phyloP scores from a whole-genome alignment of 1,140 invertebrate species.

The Drosophila nannoptera region DNA sequence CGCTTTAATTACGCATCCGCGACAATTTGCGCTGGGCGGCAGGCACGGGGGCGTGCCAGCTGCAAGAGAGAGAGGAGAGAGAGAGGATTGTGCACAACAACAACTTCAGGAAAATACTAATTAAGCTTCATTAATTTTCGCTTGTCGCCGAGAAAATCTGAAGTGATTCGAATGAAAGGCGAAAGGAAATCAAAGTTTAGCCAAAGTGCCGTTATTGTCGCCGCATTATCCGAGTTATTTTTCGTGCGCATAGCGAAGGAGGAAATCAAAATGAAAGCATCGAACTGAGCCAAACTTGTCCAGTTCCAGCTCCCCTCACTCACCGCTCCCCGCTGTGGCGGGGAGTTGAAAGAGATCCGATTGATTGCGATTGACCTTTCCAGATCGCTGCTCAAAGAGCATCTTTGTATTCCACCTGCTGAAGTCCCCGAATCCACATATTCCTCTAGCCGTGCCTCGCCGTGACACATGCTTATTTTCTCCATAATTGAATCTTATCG shows the following conservation, averaged over 20 bases:
- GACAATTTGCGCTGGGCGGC: conserved; percentile 38
- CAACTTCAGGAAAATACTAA: conserved; percentile 62
- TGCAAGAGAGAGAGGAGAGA: conserved; percentile 3
- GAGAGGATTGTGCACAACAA: conserved; percentile 9
- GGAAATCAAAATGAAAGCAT: no score
- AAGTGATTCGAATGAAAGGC: conserved; percentile 13
- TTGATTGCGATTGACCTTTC: no score
- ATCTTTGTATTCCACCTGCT: no score
- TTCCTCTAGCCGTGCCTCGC: not conserved
- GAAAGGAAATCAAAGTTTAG: conserved; percentile 22
- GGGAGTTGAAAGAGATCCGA: no score
- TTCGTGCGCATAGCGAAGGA: no score
- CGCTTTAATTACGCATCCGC: conserved; percentile 67
- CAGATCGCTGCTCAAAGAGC: no score
- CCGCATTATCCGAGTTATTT: no score
- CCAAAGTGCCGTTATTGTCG: conserved; percentile 10
- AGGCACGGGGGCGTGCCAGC: not conserved
- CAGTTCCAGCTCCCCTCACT: no score
- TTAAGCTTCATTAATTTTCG: conserved; percentile 61
- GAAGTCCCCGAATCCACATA: not conserved
- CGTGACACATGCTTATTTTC: conserved; percentile 24
- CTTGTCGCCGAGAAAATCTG: conserved; percentile 46
- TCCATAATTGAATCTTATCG: conserved; percentile 31
- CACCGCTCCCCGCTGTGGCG: no score
- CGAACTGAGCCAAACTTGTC: no score